Evolutionary conservation across 2,888 invertebrate genomes (phyloP).

Genomic region (Mystacides longicornis): DNA sequence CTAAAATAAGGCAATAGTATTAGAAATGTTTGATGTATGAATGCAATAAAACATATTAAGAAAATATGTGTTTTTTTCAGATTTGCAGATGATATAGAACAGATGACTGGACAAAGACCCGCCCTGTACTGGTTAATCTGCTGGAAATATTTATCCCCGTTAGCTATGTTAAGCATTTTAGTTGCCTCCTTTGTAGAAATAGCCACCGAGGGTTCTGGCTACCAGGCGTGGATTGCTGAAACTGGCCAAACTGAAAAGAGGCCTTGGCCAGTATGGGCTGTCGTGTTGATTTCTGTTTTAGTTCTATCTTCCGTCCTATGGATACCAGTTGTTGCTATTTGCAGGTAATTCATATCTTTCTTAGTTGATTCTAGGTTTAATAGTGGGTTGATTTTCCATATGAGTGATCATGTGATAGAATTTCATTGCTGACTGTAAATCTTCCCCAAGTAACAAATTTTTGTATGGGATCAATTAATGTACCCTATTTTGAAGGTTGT

Average conservation of each 20-base stretch:
- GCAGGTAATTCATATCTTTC: slow-evolving; percentile 50
- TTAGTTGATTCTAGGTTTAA: too few relatives aligned
- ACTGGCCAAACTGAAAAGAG: slow-evolving; percentile 66
- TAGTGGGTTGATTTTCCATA: too few relatives aligned
- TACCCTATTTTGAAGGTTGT: too few relatives aligned
- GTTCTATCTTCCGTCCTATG: slow-evolving; percentile 77
- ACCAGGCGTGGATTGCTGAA: slow-evolving; percentile 74
- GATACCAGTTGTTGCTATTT: slow-evolving; percentile 78
- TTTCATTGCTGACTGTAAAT: too few relatives aligned
- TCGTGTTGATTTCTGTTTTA: slow-evolving; percentile 63
- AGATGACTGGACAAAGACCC: slow-evolving; percentile 88
- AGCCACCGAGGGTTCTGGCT: slow-evolving; percentile 71
- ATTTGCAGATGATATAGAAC: slow-evolving; percentile 88
- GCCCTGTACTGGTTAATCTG: slow-evolving; percentile 88
- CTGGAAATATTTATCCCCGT: slow-evolving; percentile 89
- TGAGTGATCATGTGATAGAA: too few relatives aligned
- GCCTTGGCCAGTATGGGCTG: slow-evolving; percentile 85
- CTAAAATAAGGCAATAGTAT: too few relatives aligned
- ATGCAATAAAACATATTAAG: too few relatives aligned
- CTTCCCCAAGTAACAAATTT: too few relatives aligned
- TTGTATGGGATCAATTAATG: too few relatives aligned
- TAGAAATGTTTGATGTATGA: too few relatives aligned
- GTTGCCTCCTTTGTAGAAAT: slow-evolving; percentile 78
- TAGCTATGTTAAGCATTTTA: slow-evolving; percentile 81
- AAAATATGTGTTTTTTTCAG: slow-evolving; percentile 46